Conservation (phyloP, 2,113 vertebrate species). For the Meleagris gallopavo region DNA sequence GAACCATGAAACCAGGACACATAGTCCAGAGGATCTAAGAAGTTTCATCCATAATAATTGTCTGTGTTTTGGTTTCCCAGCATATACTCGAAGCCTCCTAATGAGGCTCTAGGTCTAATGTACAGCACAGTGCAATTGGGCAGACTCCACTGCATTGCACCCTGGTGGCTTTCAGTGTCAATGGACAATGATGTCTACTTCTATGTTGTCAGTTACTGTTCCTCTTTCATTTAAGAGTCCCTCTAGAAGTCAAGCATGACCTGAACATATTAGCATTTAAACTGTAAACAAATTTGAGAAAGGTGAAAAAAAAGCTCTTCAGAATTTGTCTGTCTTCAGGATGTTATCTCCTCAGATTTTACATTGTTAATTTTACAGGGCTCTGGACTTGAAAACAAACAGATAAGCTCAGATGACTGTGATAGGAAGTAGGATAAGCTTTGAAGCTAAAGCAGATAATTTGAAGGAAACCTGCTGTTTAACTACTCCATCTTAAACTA, state of each 20-base stretch:
- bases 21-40: neutral
- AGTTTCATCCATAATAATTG: neutral
- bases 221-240: neutral
- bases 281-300: neutral
- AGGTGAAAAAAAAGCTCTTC: neutral
- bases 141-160: neutral
- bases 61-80: neutral
- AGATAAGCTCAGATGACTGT: neutral
- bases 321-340: neutral
- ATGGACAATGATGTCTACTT: neutral
- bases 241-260: neutral
- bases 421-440: neutral
- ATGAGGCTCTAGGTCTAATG: neutral
- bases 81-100: neutral
- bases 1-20: neutral
- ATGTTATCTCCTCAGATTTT: neutral
- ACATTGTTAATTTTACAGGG: neutral
- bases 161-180: neutral
- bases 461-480: neutral
- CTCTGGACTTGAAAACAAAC: neutral
- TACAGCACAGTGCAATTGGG: neutral
- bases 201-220: rapidly evolving
- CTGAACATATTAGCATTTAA: neutral
- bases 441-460: neutral
- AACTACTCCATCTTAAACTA: neutral